phyloP scores from a whole-genome alignment of 2,113 vertebrate genomes.

The Holacanthus passer region DNA sequence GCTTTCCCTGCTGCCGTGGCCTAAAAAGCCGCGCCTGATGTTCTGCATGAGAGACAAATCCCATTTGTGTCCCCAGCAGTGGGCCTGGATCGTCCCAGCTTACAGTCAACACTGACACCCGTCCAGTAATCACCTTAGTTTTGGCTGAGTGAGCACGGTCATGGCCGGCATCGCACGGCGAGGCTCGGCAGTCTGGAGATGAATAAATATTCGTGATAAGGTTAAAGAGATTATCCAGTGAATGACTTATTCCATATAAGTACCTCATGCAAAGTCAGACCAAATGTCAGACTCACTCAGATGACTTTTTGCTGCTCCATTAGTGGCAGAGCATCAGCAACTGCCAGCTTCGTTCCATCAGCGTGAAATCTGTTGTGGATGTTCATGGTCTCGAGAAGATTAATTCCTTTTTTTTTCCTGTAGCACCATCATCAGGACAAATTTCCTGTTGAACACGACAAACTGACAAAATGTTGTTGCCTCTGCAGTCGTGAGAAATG shows the following conservation, averaged over 20 bases:
- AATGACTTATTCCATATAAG: conserved; percentile 28
- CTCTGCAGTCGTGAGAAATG: no score
- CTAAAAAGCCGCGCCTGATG: conserved; percentile 31
- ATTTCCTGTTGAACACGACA: no score
- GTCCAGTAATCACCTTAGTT: conserved; percentile 66
- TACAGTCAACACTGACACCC: conserved; percentile 41
- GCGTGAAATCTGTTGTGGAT: not conserved
- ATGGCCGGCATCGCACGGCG: conserved; percentile 10
- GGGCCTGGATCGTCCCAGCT: conserved; percentile 35
- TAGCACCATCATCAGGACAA: not conserved
- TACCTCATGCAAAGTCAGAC: conserved; percentile 15
- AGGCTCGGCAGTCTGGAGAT: conserved; percentile 14
- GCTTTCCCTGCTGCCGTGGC: conserved; percentile 22
- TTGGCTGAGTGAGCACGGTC: conserved; percentile 52
- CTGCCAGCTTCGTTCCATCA: not conserved
- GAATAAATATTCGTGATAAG: conserved; percentile 56
- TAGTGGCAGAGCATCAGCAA: not conserved
- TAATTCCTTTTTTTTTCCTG: not conserved
- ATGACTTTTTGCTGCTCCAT: not conserved
- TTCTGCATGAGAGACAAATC: conserved; percentile 61
- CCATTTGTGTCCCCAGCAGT: conserved; percentile 50
- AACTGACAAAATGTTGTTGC: no score
- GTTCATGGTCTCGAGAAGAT: not conserved
- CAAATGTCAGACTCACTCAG: conserved; percentile 1
- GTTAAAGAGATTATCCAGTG: conserved; percentile 59